Base-by-base conservation (phyloP, 2,113 vertebrate species). In the Piprites chloris region DNA sequence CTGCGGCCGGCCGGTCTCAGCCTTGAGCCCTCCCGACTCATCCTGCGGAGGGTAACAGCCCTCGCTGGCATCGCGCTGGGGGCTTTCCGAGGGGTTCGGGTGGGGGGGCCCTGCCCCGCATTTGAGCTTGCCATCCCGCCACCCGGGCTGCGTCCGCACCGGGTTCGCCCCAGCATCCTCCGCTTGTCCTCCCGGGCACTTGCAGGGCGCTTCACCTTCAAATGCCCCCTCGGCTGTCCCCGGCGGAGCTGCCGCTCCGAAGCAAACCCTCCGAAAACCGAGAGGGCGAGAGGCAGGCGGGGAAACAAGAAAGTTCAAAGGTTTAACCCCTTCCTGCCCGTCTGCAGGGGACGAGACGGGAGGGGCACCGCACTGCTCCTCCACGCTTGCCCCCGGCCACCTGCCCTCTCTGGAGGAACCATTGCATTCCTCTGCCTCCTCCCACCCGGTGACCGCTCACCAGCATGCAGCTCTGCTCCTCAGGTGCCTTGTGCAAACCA, bases 171-270 rank as follows among this genome's bases (percentile, higher is more conserved):
- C 46, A 3, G 28, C 59, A 56, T 79, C 5, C 35, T 10, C 26
- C 4, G 9, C 65, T 62, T 79, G 65, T 22, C 47, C 53, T 42
- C 58, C 39, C 5, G 9, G 24, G 62, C 56, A 28, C 39, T 72
- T 44, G 58, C 33, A 8, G 41, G n/a, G 58, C 24, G 14, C 46
- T 91, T 97, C 90, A 95, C 95, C 96, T 97, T 97, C 93, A 97
- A 93, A 96, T 73, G 88, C 66, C 96, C 95, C 94, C 56, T 74
- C 30, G 30, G 83, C 37, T 2, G 32, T 79, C 27, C 13, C 42
- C 24, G 26, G 69, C 23, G 37, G 62, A 76, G 65, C 44, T 75
- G 47, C 18, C 7, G 1, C n/a, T 49, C 44, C 20, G 9, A 50
- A 65, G 30, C 32, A 33, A 59, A 22, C 12, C 17, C 59, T 68